A percentile compares a stretch with the other conserved stretches of the same genome.
These are phyloP conservation scores for Odontamblyopus rebecca DNA, from an alignment of 2,797 vertebrate species.

Conservation along the genomic window DNA sequence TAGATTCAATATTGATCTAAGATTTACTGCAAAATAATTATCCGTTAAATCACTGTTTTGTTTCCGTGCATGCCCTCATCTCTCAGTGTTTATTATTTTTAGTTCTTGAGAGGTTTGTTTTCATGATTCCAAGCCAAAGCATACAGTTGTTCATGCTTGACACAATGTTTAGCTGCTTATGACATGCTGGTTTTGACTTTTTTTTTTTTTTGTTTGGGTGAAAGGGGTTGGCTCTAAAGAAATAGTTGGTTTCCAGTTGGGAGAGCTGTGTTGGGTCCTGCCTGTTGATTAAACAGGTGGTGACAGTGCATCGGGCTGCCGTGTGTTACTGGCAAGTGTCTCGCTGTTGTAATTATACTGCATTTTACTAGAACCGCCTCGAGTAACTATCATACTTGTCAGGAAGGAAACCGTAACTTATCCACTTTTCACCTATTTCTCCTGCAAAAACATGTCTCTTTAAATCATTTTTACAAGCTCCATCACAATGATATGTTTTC, in stretches of 20 bases:
- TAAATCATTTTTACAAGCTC: not conserved
- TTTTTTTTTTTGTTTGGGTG: slow-evolving; percentile 25
- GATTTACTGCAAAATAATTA: slow-evolving; percentile 1
- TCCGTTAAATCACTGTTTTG: not conserved
- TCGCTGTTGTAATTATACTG: slow-evolving; percentile 48
- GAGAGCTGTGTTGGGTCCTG: slow-evolving; percentile 67
- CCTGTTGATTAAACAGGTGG: slow-evolving; percentile 66
- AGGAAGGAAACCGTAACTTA: slow-evolving; percentile 39
- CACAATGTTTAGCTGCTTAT: slow-evolving; percentile 39
- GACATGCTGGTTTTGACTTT: slow-evolving; percentile 59
- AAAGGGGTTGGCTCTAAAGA: slow-evolving; percentile 44
- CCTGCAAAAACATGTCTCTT: not conserved
- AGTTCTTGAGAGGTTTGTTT: slow-evolving; percentile 2
- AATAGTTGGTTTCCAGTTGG: slow-evolving; percentile 54
- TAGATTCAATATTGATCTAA: not conserved
- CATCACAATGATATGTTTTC: not conserved
- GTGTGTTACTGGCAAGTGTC: slow-evolving; percentile 55
- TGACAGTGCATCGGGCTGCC: slow-evolving; percentile 59
- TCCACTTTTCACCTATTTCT: slow-evolving; percentile 3
- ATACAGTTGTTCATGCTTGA: slow-evolving; percentile 22
- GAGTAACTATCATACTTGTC: slow-evolving; percentile 25
- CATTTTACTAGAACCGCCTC: slow-evolving; percentile 47
- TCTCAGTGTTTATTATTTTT: not conserved
- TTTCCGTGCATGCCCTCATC: too few relatives aligned
- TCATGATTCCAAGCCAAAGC: slow-evolving; percentile 17